A percentile compares a stretch with the other conserved stretches of the same genome.
Evolutionary conservation across 2,797 vertebrate species (phyloP).

Genomic region (Peromyscus aztecus): DNA sequence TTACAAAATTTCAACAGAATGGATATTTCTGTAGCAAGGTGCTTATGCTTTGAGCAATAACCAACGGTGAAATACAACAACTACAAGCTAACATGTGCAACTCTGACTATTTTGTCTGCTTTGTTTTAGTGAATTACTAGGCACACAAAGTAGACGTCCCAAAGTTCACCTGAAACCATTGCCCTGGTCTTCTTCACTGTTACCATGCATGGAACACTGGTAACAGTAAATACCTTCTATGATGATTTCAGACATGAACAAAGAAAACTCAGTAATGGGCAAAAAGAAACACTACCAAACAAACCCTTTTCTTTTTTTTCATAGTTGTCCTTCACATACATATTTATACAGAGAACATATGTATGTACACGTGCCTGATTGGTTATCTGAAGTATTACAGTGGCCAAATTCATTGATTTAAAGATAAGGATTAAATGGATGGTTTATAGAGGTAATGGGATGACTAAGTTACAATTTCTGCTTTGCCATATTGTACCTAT

Average conservation of each 20-base stretch:
- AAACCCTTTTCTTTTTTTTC: neutral
- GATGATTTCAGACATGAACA: neutral
- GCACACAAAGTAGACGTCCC: neutral
- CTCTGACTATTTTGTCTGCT: neutral
- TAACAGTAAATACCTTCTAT: neutral
- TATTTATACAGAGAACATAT: neutral
- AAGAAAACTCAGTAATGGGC: neutral
- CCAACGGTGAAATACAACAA: neutral
- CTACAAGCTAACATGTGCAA: neutral
- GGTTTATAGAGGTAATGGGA: neutral
- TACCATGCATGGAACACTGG: neutral
- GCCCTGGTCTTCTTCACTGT: neutral
- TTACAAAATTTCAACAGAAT: neutral
- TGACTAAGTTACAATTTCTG: neutral
- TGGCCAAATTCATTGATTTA: neutral
- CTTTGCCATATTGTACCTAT: neutral
- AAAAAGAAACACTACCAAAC: neutral
- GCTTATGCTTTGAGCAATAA: neutral
- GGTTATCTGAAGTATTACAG: neutral
- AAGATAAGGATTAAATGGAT: neutral
- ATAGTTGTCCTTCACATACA: neutral
- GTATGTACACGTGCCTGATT: neutral
- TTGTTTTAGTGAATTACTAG: neutral
- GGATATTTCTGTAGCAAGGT: neutral
- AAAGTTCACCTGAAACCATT: neutral